Percentiles rank a stretch among this genome's conserved stretches.
Conservation (phyloP, 2,888 invertebrate genomes). For the Watsonalla cultraria region DNA sequence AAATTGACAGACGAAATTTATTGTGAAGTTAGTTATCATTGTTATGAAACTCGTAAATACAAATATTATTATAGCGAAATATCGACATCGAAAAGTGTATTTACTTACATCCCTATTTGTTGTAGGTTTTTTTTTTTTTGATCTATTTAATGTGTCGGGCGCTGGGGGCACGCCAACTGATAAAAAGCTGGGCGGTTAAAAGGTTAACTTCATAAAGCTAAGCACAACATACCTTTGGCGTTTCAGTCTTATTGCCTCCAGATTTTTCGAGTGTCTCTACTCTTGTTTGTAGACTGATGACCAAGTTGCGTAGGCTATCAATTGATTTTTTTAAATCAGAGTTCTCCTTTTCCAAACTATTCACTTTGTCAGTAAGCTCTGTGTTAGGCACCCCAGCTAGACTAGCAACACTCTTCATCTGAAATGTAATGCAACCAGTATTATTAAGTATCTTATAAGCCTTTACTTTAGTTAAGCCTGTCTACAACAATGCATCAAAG, state of each 20-base stretch:
- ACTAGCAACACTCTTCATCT: conserved; percentile 83
- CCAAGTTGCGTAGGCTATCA: conserved; percentile 63
- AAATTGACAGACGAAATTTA: no score
- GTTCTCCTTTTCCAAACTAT: conserved; percentile 79
- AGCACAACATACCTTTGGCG: conserved; percentile 36
- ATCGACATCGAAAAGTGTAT: no score
- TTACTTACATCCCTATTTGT: no score
- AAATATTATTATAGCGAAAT: no score
- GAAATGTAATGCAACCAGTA: conserved; percentile 27
- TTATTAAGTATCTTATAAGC: background rate
- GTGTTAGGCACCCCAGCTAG: conserved; percentile 76
- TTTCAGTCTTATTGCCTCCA: conserved; percentile 30
- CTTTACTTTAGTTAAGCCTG: conserved; percentile 3
- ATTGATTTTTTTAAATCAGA: conserved; percentile 68
- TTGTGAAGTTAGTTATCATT: no score
- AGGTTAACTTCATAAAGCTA: background rate
- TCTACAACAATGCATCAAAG: no score
- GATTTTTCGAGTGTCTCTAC: conserved; percentile 60
- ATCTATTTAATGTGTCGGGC: no score
- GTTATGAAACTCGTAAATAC: no score
- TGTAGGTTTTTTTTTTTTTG: no score
- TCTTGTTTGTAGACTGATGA: conserved; percentile 67
- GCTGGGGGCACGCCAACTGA: no score
- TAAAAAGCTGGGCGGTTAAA: no score
- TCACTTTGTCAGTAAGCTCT: conserved; percentile 77